phyloP scores from a whole-genome alignment of 2,113 vertebrate genomes.

The Eublepharis macularius region DNA sequence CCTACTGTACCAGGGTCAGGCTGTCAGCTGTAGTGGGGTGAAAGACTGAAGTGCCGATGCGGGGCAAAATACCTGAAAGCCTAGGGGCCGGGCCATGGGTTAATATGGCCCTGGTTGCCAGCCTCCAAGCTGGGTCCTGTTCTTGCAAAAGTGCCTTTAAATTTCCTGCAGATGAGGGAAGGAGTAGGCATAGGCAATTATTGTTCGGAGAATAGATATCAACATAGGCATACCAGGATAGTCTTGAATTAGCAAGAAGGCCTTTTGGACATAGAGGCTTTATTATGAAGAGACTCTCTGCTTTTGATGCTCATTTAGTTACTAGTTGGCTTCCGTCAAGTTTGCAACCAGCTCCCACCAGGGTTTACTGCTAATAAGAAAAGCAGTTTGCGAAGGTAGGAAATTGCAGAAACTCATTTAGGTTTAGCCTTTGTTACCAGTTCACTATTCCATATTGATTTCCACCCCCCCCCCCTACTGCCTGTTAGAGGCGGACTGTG shows the following conservation, averaged over 20 bases:
- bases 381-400: constrained; percentile 47
- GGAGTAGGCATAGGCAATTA: not conserved
- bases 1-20: too few relatives aligned
- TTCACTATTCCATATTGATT: constrained; percentile 52
- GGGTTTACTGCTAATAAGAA: constrained; percentile 44
- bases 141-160: too few relatives aligned
- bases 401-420: constrained; percentile 35
- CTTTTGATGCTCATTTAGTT: constrained; percentile 40
- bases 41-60: too few relatives aligned
- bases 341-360: constrained; percentile 36
- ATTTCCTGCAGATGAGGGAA: not conserved
- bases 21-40: too few relatives aligned
- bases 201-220: constrained; percentile 18
- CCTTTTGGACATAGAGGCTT: constrained; percentile 27
- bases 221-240: constrained; percentile 16
- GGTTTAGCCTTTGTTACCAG: constrained; percentile 47
- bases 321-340: constrained; percentile 44
- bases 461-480: constrained; percentile 33
- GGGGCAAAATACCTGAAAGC: too few relatives aligned
- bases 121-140: too few relatives aligned
- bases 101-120: too few relatives aligned
- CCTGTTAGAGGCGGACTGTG: constrained; percentile 38
- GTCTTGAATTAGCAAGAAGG: constrained; percentile 9
- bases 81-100: too few relatives aligned
- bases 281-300: constrained; percentile 21